A percentile compares a stretch with the other conserved stretches of the same genome.
Evolutionary conservation across 92 coral and sea anemone genomes (phyloP).

Genomic region (Anthopleura xanthogrammica): DNA sequence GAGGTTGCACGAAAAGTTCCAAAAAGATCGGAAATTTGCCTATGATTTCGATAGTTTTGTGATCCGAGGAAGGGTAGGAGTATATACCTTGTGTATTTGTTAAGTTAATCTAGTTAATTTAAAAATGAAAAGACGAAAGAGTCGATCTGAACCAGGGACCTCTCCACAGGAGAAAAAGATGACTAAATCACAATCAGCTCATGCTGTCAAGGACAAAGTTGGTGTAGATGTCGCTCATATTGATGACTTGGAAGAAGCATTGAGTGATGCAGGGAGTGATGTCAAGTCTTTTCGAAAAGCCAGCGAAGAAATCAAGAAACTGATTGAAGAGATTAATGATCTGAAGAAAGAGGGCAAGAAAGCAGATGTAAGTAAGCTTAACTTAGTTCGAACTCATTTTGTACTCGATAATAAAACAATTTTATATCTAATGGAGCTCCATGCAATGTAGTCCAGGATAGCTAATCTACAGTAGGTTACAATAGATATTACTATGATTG

Average conservation of each 20-base stretch:
- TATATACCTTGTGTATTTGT: not conserved
- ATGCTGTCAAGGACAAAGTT: slow-evolving; percentile 41
- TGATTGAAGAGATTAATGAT: slow-evolving; percentile 77
- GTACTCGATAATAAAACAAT: too few relatives aligned
- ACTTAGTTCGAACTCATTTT: not conserved
- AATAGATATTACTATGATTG: not conserved
- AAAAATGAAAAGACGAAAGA: slow-evolving; percentile 79
- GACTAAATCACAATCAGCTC: slow-evolving; percentile 49
- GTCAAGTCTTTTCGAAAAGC: slow-evolving; percentile 74
- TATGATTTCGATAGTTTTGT: slow-evolving; percentile 3
- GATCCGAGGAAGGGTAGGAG: not conserved
- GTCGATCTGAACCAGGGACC: slow-evolving; percentile 77
- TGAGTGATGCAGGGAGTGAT: slow-evolving; percentile 68
- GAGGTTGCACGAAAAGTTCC: not conserved
- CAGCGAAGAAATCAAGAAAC: slow-evolving; percentile 76
- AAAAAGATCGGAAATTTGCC: not conserved
- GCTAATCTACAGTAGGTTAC: not conserved
- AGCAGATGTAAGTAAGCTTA: slow-evolving; percentile 34
- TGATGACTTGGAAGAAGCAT: slow-evolving; percentile 74
- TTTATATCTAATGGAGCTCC: too few relatives aligned
- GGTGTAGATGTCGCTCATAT: slow-evolving; percentile 40
- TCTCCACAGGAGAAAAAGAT: slow-evolving; percentile 77
- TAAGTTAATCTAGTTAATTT: not conserved
- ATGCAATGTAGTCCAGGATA: too few relatives aligned
- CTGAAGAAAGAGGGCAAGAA: slow-evolving; percentile 64